phyloP scores from a whole-genome alignment of 2,888 invertebrate species.

The Geotrupes spiniger region DNA sequence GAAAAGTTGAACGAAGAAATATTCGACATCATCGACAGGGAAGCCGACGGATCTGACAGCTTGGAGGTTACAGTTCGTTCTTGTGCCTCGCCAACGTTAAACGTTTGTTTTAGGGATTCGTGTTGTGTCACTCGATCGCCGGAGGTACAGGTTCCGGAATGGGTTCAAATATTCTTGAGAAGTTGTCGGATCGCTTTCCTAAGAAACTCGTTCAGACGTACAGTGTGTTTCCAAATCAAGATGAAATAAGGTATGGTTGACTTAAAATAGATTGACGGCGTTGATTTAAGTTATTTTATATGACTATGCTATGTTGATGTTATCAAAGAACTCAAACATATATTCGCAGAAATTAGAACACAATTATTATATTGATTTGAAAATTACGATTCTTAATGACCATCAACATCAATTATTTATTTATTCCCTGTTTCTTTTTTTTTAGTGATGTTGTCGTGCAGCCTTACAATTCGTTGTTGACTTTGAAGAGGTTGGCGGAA shows the following conservation, averaged over 20 bases:
- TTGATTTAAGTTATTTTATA: too few relatives aligned
- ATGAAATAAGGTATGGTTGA: constrained; percentile 74
- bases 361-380: too few relatives aligned
- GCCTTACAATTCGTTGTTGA: constrained; percentile 93
- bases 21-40: constrained; percentile 96
- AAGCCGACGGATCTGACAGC: constrained; percentile 98
- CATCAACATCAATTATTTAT: constrained; percentile 4
- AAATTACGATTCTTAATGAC: too few relatives aligned
- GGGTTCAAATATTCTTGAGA: constrained; percentile 93
- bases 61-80: constrained; percentile 71
- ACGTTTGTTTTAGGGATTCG: constrained; percentile 73
- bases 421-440: constrained; percentile 29
- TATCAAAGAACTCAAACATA: too few relatives aligned
- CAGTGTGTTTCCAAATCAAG: constrained; percentile 97
- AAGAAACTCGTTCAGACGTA: constrained; percentile 98
- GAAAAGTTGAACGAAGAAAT: constrained; percentile 93
- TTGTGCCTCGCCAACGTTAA: too few relatives aligned
- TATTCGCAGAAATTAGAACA: too few relatives aligned
- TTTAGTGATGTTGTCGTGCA: constrained; percentile 92
- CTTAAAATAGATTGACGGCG: too few relatives aligned
- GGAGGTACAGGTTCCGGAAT: constrained; percentile 99
- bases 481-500: constrained; percentile 89
- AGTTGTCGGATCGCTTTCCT: constrained; percentile 88
- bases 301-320: too few relatives aligned
- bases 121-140: constrained; percentile 97